phyloP scores from a whole-genome alignment of 2,888 invertebrate species.

The Stomorhina lunata region DNA sequence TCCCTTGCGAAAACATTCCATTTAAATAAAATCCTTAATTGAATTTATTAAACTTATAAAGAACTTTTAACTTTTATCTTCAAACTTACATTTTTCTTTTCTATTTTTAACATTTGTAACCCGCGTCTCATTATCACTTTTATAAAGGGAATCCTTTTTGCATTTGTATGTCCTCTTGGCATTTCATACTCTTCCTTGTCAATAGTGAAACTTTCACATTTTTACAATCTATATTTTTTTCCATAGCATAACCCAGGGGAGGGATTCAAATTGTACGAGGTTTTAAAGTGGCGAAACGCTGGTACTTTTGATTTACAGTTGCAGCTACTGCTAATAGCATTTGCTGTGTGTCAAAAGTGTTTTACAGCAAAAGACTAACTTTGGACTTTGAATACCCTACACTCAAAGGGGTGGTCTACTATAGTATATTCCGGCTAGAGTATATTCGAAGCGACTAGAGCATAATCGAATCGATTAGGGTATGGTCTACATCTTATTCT shows the following conservation, averaged over 20 bases:
- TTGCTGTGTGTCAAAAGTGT: neutral
- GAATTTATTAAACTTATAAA: no score
- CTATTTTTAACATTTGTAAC: neutral
- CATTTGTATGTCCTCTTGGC: neutral
- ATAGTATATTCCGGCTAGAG: no score
- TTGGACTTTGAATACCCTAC: no score
- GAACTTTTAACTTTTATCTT: neutral
- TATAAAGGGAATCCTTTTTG: neutral
- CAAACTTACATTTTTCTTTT: neutral
- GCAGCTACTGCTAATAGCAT: neutral
- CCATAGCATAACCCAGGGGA: neutral
- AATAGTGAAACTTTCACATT: neutral
- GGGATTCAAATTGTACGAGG: neutral
- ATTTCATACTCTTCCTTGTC: neutral
- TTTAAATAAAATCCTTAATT: no score
- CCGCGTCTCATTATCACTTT: neutral
- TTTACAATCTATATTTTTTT: no score
- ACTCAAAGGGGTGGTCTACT: no score
- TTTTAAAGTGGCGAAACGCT: neutral
- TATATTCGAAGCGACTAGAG: no score
- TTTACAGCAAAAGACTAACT: constrained; percentile 13
- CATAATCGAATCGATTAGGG: no score
- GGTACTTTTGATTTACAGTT: neutral
- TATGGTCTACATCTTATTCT: no score
- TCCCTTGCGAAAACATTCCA: no score